These are phyloP conservation scores for Enteromius unitaeniatus DNA, from an alignment of 2,797 vertebrate species.

Conservation along the genomic window DNA sequence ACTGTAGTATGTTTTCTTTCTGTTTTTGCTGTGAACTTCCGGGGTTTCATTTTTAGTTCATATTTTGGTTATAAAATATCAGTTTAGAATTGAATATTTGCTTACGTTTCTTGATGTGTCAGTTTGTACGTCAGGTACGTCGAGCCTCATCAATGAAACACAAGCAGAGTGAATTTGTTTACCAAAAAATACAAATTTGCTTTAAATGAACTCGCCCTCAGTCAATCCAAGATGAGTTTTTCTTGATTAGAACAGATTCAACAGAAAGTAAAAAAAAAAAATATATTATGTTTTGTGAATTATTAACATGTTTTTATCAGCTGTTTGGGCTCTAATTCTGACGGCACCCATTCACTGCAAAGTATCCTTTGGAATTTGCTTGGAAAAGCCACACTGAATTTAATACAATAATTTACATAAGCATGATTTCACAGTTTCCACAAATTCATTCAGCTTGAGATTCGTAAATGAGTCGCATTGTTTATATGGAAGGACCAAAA, in stretches of 20 bases:
- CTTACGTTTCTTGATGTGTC: background rate
- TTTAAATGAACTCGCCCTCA: background rate
- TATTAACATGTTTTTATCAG: background rate
- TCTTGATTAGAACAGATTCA: background rate
- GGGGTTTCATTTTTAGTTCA: conserved; percentile 4
- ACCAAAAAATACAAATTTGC: background rate
- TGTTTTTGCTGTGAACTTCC: conserved; percentile 6
- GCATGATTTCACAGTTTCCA: background rate
- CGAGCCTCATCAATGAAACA: background rate
- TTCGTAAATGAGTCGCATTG: background rate
- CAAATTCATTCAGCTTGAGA: background rate
- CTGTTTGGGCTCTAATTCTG: background rate
- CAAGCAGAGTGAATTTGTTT: background rate
- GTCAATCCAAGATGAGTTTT: background rate
- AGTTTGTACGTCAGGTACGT: background rate
- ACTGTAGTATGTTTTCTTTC: background rate
- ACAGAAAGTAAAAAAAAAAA: too few species aligned
- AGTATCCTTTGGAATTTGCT: background rate
- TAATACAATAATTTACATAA: background rate
- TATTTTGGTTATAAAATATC: background rate
- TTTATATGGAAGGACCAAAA: conserved; percentile 19
- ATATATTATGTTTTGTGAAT: background rate
- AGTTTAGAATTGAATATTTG: background rate
- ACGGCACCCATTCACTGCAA: background rate
- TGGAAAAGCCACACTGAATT: background rate